phyloP scores from a whole-genome alignment of 2,797 vertebrate genomes.

The Mormyrus hasselquistii region DNA sequence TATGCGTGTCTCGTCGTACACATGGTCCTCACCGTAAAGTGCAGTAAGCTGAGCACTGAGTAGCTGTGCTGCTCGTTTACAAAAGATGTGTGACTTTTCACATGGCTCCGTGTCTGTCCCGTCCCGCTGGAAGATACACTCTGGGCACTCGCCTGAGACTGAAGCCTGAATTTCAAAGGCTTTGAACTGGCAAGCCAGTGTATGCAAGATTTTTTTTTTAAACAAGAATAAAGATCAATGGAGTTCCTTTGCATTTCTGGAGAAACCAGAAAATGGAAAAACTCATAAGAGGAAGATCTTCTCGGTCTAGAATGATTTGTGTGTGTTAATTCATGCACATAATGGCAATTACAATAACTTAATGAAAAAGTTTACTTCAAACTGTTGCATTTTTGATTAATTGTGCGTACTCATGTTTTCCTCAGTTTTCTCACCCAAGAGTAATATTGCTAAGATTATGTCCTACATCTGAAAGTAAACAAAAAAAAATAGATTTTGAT shows the following conservation, averaged over 20 bases:
- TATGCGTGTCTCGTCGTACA: not conserved
- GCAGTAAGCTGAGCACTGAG: not conserved
- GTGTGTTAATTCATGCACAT: not conserved
- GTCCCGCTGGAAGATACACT: constrained; percentile 18
- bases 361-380: not conserved
- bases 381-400: not conserved
- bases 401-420: not conserved
- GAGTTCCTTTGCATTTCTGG: not conserved
- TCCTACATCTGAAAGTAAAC: not conserved
- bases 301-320: not conserved
- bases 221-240: not conserved
- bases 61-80: not conserved
- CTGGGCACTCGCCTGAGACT: constrained; percentile 7
- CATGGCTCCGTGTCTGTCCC: constrained; percentile 11
- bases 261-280: not conserved
- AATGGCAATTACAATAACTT: not conserved
- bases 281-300: not conserved
- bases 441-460: not conserved
- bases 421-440: not conserved
- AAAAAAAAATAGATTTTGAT: not conserved
- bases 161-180: not conserved
- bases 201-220: not conserved
- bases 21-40: not conserved
- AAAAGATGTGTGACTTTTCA: constrained; percentile 17
- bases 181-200: constrained; percentile 1